Conservation (phyloP, 35 echinoderm and acorn worm species). For the Hemicentrotus pulcherrimus region DNA sequence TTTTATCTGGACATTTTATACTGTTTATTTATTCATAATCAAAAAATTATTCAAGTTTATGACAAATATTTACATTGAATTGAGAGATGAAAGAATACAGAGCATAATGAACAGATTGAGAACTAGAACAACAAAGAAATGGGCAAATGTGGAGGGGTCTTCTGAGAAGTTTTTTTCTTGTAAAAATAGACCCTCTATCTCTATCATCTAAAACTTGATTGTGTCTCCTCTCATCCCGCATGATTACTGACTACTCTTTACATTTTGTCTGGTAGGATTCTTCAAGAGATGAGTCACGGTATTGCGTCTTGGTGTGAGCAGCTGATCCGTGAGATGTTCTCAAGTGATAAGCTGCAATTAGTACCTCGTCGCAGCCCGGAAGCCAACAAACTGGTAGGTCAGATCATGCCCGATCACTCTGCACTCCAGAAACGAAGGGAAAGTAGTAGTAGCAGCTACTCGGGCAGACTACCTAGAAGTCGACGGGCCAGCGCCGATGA, state of each 20-base stretch:
- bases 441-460: conserved; percentile 49
- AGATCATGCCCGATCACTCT: conserved; percentile 60
- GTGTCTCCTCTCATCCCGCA: not conserved
- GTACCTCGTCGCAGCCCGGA: conserved; percentile 63
- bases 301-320: conserved; percentile 97
- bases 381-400: conserved; percentile 15
- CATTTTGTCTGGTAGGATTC: conserved; percentile 54
- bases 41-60: too few species aligned
- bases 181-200: too few species aligned
- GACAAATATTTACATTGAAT: too few species aligned
- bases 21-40: too few species aligned
- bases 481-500: conserved; percentile 75
- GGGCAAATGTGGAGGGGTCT: too few species aligned
- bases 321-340: conserved; percentile 84
- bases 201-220: too few species aligned
- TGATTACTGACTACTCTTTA: not conserved
- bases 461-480: conserved; percentile 44
- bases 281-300: conserved; percentile 92
- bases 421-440: conserved; percentile 79
- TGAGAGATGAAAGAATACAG: too few species aligned
- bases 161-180: too few species aligned
- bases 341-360: conserved; percentile 68
- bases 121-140: too few species aligned
- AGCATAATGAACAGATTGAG: too few species aligned
- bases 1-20: too few species aligned